A percentile compares a stretch with the other conserved stretches of the same genome.
Conservation (phyloP, 2,888 invertebrate species). For the Sphaerophoria rueppellii region DNA sequence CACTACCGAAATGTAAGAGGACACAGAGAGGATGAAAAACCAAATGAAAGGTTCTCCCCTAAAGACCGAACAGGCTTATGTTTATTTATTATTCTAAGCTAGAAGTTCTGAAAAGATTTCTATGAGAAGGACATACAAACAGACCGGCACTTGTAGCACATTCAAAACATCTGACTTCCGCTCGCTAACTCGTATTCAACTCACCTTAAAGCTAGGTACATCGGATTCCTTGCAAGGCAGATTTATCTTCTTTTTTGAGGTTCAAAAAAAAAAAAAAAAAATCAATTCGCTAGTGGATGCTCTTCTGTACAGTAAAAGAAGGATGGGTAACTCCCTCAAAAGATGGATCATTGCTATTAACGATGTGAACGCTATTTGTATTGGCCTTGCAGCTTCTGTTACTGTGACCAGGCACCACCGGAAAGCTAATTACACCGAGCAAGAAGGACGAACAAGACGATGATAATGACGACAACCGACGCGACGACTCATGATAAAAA, state of each 20-base stretch:
- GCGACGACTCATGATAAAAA: background rate
- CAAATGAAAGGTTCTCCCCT: slow-evolving; percentile 34
- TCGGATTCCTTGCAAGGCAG: slow-evolving; percentile 54
- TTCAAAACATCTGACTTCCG: slow-evolving; percentile 64
- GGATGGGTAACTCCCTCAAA: background rate
- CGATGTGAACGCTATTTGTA: slow-evolving; percentile 46
- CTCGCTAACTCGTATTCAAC: slow-evolving; percentile 6
- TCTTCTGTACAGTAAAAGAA: slow-evolving; percentile 4
- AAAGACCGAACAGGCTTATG: slow-evolving; percentile 64
- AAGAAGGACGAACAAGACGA: background rate
- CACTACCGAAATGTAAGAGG: background rate
- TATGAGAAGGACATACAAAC: slow-evolving; percentile 45
- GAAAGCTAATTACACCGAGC: slow-evolving; percentile 66
- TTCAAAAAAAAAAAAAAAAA: background rate
- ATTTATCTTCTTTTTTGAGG: slow-evolving; percentile 59
- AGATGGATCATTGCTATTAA: slow-evolving; percentile 52
- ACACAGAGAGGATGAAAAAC: slow-evolving; percentile 16
- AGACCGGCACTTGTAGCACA: slow-evolving; percentile 65
- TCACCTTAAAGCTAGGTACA: slow-evolving; percentile 38
- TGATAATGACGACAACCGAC: background rate
- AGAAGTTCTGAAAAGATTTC: slow-evolving; percentile 51
- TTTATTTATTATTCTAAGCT: slow-evolving; percentile 72
- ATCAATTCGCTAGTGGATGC: slow-evolving; percentile 35
- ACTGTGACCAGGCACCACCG: slow-evolving; percentile 27
- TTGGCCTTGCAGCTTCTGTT: slow-evolving; percentile 13